Evolutionary conservation across 2,797 vertebrate species (phyloP), one percentile per base, ranked within the genome.

Genomic region (Dryobates pubescens): DNA sequence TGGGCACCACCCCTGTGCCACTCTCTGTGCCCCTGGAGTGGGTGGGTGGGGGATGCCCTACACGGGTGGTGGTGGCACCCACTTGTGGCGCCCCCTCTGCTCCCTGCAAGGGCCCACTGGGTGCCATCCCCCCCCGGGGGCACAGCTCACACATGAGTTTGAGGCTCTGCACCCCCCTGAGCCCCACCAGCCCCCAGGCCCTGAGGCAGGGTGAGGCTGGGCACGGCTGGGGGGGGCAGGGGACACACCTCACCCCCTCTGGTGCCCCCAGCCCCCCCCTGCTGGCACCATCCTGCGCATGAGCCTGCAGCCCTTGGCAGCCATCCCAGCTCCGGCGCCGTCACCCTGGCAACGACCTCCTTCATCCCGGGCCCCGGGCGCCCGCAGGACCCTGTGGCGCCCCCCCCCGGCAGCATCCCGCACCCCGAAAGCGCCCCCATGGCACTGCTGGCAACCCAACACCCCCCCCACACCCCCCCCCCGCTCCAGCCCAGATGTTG

Each of bases 311-410:
- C 79, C 90, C 43, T 79, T 79, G 86, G 92, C 86, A 92, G 90
- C 84, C 24, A 53, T 53, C 84, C 85, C 83, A 14, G 92, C 87
- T 62, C 72, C 8, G 72, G 82, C 64, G 85, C 87, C 17, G 79
- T 98, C 96, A 86, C 97, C 94, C 94, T 70, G 91, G 93, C 86
- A 97, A 97, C 83, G 78, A 95, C 97, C 96, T 97, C 95, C 93
- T 97, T 97, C 95, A 94, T 92, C 95, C 89, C 87, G 17, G 19
- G 69, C 89, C 86, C 57, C 65, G 11, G 82, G 91, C 22, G 34
- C 34, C 41, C 26, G 26, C 14, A 12, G 77, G 71, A 56, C 72
- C 65, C 65, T 1, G 13, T 12, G 29, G 49, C 17, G n/a, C 24
- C 34, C 59, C 63, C 61, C 36, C 23, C 34, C 49, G 2, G 68